phyloP scores from a whole-genome alignment of 2,113 vertebrate species.

The Megalops atlanticus region DNA sequence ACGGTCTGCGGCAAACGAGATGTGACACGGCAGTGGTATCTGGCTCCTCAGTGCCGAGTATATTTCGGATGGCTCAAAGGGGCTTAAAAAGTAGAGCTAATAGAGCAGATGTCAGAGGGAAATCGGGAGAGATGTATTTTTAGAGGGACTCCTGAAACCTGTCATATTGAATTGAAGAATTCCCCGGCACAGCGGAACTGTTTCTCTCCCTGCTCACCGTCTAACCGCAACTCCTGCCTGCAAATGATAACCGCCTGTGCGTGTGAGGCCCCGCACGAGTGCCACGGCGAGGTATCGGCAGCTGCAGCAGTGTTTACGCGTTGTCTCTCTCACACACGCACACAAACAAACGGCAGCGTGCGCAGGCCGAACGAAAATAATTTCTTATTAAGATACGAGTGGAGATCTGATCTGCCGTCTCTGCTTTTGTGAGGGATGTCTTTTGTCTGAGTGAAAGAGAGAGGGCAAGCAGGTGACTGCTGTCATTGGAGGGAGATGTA shows the following conservation, averaged over 20 bases:
- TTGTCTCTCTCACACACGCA: no score
- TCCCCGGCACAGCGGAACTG: neutral
- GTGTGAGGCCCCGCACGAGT: neutral
- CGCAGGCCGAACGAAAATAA: neutral
- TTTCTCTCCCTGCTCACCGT: neutral
- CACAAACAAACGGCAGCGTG: no score
- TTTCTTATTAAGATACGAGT: neutral
- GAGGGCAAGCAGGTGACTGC: neutral
- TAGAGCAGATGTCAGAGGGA: slow-evolving; percentile 69
- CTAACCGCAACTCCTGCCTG: slow-evolving; percentile 4
- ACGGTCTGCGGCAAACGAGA: slow-evolving; percentile 65
- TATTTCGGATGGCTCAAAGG: slow-evolving; percentile 71
- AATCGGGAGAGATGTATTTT: slow-evolving; percentile 65
- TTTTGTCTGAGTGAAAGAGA: neutral
- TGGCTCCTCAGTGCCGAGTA: slow-evolving; percentile 64
- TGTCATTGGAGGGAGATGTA: neutral
- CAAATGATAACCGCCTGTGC: neutral
- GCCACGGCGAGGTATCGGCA: neutral
- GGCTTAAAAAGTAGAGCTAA: slow-evolving; percentile 68
- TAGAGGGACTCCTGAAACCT: slow-evolving; percentile 70
- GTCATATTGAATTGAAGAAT: slow-evolving; percentile 64
- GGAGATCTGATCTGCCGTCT: neutral
- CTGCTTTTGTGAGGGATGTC: neutral
- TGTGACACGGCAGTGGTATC: slow-evolving; percentile 72
- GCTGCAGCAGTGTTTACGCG: neutral